Percentiles rank a stretch among this genome's conserved stretches.
Conservation (phyloP, 2,113 vertebrate species). For the Dendropsophus ebraccatus region DNA sequence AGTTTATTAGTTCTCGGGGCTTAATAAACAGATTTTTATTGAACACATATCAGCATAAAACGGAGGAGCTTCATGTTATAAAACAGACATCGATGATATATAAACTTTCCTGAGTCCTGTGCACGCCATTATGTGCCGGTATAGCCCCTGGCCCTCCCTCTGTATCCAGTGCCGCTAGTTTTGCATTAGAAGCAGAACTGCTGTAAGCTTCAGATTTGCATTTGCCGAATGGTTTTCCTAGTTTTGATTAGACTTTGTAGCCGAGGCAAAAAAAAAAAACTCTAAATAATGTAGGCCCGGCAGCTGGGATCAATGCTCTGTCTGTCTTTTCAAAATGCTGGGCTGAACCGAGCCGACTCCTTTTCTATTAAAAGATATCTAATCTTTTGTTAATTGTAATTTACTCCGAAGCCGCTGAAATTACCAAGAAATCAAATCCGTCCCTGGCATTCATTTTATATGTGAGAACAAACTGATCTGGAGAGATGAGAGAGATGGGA, state of each 20-base stretch:
- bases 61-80: conserved; percentile 48
- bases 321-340: conserved; percentile 11
- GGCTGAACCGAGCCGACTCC: conserved; percentile 14
- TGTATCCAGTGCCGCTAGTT: neutral
- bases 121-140: neutral
- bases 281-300: neutral
- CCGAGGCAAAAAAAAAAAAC: conserved; percentile 1
- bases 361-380: conserved; percentile 43
- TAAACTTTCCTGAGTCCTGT: conserved; percentile 14
- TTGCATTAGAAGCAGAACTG: conserved; percentile 9
- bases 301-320: conserved; percentile 29
- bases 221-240: neutral
- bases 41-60: conserved; percentile 57
- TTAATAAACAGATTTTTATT: conserved; percentile 59
- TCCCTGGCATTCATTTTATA: neutral
- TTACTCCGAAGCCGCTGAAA: neutral
- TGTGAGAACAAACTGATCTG: neutral
- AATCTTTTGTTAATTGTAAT: conserved; percentile 50
- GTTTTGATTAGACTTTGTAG: conserved; percentile 21
- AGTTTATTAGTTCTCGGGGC: conserved; percentile 56
- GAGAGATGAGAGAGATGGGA: neutral
- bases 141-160: conserved; percentile 5
- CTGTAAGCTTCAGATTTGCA: conserved; percentile 10
- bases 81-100: conserved; percentile 51
- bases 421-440: conserved; percentile 4